Evolutionary conservation across 1,140 invertebrate species (phyloP), one percentile per base, ranked within the genome.

Genomic region (Aphis craccivora): DNA sequence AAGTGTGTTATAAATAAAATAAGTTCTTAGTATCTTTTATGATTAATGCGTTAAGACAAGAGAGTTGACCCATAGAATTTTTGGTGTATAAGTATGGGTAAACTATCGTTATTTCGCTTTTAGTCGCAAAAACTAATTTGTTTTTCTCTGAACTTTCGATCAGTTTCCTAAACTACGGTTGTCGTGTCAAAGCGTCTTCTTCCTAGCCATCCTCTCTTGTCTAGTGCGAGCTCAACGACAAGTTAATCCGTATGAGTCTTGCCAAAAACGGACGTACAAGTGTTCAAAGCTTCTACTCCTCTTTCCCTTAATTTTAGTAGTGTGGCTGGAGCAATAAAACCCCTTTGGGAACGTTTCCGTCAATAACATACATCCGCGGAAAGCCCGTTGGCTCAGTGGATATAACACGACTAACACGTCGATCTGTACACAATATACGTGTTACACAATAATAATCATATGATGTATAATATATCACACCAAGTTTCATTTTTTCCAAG

Each of bases 191-290:
- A 91, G 67, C 20, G 55, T 67, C 55, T 83, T 51, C 45, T 37
- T 37, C 67, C 91, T 25, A 81, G 60, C 22, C 76, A 48, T 84
- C 48, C 76, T 84, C 35, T 37, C 89, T 84, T 53, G 91, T 93
- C 91, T 93, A 93, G 90, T 37, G 90, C 30, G 37, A 89, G 90
- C 76, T 84, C 91, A 93, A 53, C 76, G 91, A 93, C 91, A 93
- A 93, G 91, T 93, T 93, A 93, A 93, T 93, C 91, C 91, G 81
- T 67, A 83, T 45, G 67, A 92, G 91, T 55, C 91, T 51, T 93
- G 91, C 81, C 91, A 93, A 93, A 93, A 92, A 81, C 48, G 67
- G 91, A 92, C 91, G 43, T 92, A 92, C 90, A 92, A 92, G 91
- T 92, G 91, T 83, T 92, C 43, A 81, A 83, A 83, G 91, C 67